Conservation (phyloP, 2,888 invertebrate species). For the Nomada lathburiana region DNA sequence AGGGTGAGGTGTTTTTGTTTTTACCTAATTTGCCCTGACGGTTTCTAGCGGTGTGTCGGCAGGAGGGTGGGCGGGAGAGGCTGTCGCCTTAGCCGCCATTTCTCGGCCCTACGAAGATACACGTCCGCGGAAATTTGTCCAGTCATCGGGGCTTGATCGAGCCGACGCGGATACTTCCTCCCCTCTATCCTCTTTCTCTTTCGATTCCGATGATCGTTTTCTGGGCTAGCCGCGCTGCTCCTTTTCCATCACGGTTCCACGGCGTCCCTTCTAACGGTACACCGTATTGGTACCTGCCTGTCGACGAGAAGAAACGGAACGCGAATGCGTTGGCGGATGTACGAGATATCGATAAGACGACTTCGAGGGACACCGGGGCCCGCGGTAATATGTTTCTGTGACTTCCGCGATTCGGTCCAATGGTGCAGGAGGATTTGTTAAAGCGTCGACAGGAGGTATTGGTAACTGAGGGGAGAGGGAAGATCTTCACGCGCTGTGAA, state of each 20-base stretch:
- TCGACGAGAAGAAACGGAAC: background rate
- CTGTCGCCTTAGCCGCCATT: conserved; percentile 73
- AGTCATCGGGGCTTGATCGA: conserved; percentile 82
- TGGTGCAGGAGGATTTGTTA: no score
- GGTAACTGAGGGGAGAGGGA: background rate
- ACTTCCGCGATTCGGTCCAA: background rate
- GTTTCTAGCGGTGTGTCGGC: conserved; percentile 27
- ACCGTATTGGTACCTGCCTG: conserved; percentile 6
- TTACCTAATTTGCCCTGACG: conserved; percentile 78
- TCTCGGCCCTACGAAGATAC: conserved; percentile 70
- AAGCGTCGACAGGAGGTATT: no score
- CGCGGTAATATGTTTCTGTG: background rate
- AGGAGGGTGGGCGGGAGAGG: conserved; percentile 54
- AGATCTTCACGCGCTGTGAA: background rate
- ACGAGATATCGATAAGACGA: no score
- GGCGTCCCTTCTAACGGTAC: conserved; percentile 41
- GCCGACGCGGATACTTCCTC: conserved; percentile 77
- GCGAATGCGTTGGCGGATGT: background rate
- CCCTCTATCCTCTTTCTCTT: conserved; percentile 31
- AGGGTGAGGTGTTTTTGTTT: conserved; percentile 76
- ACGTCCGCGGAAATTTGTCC: conserved; percentile 76
- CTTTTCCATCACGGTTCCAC: conserved; percentile 39
- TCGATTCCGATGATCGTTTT: conserved; percentile 39
- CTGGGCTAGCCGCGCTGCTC: conserved; percentile 12
- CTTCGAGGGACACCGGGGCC: no score